Base-by-base conservation (phyloP, 2,797 vertebrate genomes). In the Smutsia gigantea region DNA sequence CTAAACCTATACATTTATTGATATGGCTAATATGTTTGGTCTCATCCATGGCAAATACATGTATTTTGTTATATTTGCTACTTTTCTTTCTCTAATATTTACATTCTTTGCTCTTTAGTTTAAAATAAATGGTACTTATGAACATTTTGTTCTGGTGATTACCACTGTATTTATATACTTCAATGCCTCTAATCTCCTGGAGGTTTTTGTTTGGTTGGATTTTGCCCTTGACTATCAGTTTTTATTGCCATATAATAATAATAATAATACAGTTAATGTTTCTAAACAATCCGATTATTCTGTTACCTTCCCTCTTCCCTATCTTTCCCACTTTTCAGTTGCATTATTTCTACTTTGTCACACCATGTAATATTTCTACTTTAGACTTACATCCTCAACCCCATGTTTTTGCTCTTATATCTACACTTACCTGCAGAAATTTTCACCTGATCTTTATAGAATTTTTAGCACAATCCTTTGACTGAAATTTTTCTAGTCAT, bases 391-490 rank as follows among this genome's bases (percentile, higher is more conserved):
- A 49, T 6, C 7, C 12, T 68, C 17, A 64, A 69, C 1, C 5
- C 12, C 23, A 64, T 64, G 93, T 64, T 61, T 9, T 34, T 31
- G 61, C n/a, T 75, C 63, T 82, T 92, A 15, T 64, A 63, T 84
- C 25, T 81, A 66, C 10, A 87, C 79, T 88, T 86, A 66, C 1
- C 88, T 82, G 55, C 63, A 78, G 25, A 96, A 55, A 34, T 9
- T 71, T 75, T 87, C 57, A 84, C 27, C 14, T 27, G 34, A 55
- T 46, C 42, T 61, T 71, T 93, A 39, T 69, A 81, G 7, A 17
- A 86, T 31, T 68, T 96, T 87, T 23, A 87, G 25, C 11, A 86
- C 95, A 93, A 79, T 84, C n/a, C 1, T 83, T 83, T 57, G 3
- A 53, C 23, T 97, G 27, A 61, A 91, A 61, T 53, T 74, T 96